Percentiles rank a stretch among this genome's conserved stretches.
Evolutionary conservation across 2,888 invertebrate species (phyloP).

Genomic region (Belgica antarctica): DNA sequence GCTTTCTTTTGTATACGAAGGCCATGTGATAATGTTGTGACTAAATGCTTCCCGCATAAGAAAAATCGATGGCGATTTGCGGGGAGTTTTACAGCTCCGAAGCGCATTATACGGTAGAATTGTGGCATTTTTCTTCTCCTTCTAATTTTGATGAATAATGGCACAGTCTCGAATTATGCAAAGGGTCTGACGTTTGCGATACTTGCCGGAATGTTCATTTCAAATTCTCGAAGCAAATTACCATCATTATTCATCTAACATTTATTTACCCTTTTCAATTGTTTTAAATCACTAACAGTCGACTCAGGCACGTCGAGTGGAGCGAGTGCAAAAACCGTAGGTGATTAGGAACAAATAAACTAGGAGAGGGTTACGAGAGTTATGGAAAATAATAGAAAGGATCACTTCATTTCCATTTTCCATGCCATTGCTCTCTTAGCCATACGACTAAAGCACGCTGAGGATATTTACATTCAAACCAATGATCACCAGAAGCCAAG

Average conservation of each 20-base stretch:
- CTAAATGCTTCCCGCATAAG: background rate
- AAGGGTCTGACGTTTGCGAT: background rate
- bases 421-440: constrained; percentile 29
- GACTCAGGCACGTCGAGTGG: constrained; percentile 3
- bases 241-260: constrained; percentile 11
- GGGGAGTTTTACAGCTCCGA: background rate
- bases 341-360: constrained; percentile 31
- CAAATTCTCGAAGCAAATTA: background rate
- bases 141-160: constrained; percentile 19
- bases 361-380: constrained; percentile 2
- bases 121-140: background rate
- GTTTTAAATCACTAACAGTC: constrained; percentile 12
- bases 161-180: background rate
- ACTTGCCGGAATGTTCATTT: background rate
- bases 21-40: constrained; percentile 11
- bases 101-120: background rate
- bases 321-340: background rate
- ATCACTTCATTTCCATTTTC: constrained; percentile 33
- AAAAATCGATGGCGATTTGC: constrained; percentile 13
- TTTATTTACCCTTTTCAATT: constrained; percentile 23
- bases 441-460: too few relatives aligned
- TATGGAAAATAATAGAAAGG: constrained; percentile 19
- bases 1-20: constrained; percentile 11
- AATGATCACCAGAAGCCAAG: too few relatives aligned
- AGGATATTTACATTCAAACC: too few relatives aligned